These are phyloP conservation scores for Acanthurus leucopareius DNA, from an alignment of 2,797 vertebrate genomes.

Conservation along the genomic window DNA sequence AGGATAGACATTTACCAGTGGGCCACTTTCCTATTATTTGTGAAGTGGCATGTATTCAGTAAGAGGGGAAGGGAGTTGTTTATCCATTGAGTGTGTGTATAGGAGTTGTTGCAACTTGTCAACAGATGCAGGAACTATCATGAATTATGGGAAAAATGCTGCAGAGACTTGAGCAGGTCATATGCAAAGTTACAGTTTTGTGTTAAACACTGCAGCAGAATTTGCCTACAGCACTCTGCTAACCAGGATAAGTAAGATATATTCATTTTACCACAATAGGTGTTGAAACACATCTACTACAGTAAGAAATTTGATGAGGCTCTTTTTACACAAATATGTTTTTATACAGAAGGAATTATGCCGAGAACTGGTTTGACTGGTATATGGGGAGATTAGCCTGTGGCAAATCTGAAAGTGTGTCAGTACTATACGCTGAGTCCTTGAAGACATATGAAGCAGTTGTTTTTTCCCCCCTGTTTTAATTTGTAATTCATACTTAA, in stretches of 20 bases:
- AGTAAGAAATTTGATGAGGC: constrained; percentile 4
- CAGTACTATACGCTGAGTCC: background rate
- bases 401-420: background rate
- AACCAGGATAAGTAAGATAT: constrained; percentile 10
- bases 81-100: background rate
- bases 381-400: background rate
- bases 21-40: background rate
- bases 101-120: constrained; percentile 50
- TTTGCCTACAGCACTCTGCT: constrained; percentile 33
- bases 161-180: constrained; percentile 33
- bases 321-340: constrained; percentile 24
- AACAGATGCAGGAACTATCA: constrained; percentile 21
- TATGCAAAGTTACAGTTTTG: constrained; percentile 1
- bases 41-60: constrained; percentile 3
- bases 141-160: constrained; percentile 38
- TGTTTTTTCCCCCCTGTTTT: background rate
- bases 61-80: constrained; percentile 16
- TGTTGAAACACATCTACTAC: constrained; percentile 11
- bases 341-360: background rate
- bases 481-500: background rate
- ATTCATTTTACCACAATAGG: constrained; percentile 25
- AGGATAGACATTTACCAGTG: background rate
- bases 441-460: background rate
- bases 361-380: constrained; percentile 27
- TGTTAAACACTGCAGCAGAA: constrained; percentile 27